Evolutionary conservation across 2,888 invertebrate genomes (phyloP).

Genomic region (Aporophyla nigra): DNA sequence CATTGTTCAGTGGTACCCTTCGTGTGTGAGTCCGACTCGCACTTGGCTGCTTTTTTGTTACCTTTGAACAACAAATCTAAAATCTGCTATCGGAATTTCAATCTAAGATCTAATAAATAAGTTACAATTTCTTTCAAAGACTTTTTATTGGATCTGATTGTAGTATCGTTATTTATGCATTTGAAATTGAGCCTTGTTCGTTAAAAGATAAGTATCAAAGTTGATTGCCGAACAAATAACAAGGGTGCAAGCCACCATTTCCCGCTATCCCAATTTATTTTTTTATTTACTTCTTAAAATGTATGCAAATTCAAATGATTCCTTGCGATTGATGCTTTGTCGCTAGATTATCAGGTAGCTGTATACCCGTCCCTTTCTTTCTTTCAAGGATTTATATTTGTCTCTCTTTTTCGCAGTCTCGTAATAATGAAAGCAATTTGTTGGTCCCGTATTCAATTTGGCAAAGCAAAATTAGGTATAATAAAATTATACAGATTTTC

Average conservation of each 20-base stretch:
- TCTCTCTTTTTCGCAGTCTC: constrained; percentile 66
- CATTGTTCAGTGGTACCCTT: background rate
- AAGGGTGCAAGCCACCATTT: constrained; percentile 66
- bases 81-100: constrained; percentile 50
- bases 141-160: constrained; percentile 26
- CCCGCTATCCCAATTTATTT: constrained; percentile 70
- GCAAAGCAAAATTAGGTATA: constrained; percentile 76
- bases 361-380: constrained; percentile 42
- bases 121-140: constrained; percentile 26
- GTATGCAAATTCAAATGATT: constrained; percentile 82
- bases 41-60: constrained; percentile 35
- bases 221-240: constrained; percentile 54
- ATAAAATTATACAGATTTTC: constrained; percentile 89
- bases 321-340: constrained; percentile 79
- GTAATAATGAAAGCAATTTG: constrained; percentile 77
- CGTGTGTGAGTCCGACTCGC: background rate
- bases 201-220: constrained; percentile 43
- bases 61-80: constrained; percentile 41
- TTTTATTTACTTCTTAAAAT: constrained; percentile 83
- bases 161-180: constrained; percentile 23
- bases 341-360: constrained; percentile 76
- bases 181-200: constrained; percentile 32
- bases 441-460: constrained; percentile 78
- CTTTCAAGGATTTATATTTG: constrained; percentile 18
- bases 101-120: constrained; percentile 58